Base-by-base conservation (phyloP, 2,113 vertebrate genomes). In the Pipra filicauda region DNA sequence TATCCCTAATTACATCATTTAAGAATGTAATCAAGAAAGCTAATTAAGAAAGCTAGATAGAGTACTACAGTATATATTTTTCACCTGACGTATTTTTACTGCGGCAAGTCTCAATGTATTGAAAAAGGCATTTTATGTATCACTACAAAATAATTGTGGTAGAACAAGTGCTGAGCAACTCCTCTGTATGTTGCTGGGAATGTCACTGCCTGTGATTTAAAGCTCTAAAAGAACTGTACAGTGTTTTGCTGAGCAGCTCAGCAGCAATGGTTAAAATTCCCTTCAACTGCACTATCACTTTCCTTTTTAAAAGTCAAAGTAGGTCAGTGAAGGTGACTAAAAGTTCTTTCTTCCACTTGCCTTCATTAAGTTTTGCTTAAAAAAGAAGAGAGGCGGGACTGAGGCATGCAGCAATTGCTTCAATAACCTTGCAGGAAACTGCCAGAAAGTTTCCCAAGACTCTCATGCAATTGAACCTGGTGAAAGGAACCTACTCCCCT, bases 401-500 rank as follows among this genome's bases (percentile, higher is more conserved):
- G 93, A 94, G 93, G 73, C 87, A 95, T 75, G 77, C 83, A 94
- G 85, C 71, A 89, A 91, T 86, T 84, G 54, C 85, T 91, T 91
- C 87, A 92, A 84, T 92, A 96, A 93, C 91, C 83, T 95, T 84
- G 88, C 93, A 96, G 83, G 70, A 95, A 87, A 75, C 61, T 94
- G 91, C 88, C 92, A 96, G 92, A 82, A 95, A 96, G 73, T 91
- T 94, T 96, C 89, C 70, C 86, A 94, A 95, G 80, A 70, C 73
- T 87, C 80, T 82, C 70, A 88, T 73, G 79, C 82, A 87, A 87
- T 82, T 95, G 80, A 96, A 89, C 65, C 76, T 62, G 69, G 61
- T 97, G 81, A 92, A 96, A 95, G 75, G 78, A 95, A 57, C 46
- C 37, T 90, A 74, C 49, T 89, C 72, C 88, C 43, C 58, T 89